Conservation (phyloP, 2,888 invertebrate species). For the Pandemis heparana region DNA sequence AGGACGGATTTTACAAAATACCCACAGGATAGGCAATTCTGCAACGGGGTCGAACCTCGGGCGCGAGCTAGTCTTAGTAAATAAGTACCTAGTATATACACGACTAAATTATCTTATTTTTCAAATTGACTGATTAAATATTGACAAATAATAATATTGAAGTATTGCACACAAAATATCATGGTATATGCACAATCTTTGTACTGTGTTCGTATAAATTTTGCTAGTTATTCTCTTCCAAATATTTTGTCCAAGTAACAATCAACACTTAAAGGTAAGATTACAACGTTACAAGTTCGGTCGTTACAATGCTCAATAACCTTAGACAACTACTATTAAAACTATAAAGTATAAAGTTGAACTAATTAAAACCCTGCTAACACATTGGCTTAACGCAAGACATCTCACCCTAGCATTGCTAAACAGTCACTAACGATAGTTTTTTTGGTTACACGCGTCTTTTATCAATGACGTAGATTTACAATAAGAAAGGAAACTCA, state of each 20-base stretch:
- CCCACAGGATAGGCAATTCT: background rate
- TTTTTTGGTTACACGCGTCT: slow-evolving; percentile 19
- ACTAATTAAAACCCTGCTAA: slow-evolving; percentile 13
- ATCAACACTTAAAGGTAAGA: slow-evolving; percentile 9
- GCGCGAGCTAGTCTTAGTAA: background rate
- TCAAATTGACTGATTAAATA: slow-evolving; percentile 41
- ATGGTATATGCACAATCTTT: slow-evolving; percentile 52
- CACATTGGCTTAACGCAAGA: slow-evolving; percentile 1
- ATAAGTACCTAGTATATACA: slow-evolving; percentile 24
- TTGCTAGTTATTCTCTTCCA: slow-evolving; percentile 34
- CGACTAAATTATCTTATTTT: slow-evolving; percentile 8
- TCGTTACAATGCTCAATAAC: slow-evolving; percentile 1
- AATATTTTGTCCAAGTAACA: background rate
- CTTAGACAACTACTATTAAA: slow-evolving; percentile 7
- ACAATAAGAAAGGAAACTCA: slow-evolving; percentile 7
- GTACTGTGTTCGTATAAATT: slow-evolving; percentile 49
- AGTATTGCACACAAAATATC: slow-evolving; percentile 60
- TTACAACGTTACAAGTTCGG: slow-evolving; percentile 1
- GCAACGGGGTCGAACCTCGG: background rate
- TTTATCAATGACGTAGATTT: background rate
- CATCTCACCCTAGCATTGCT: slow-evolving; percentile 12
- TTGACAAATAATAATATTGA: slow-evolving; percentile 45
- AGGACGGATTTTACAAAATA: background rate
- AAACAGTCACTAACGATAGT: slow-evolving; percentile 11
- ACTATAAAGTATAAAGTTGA: slow-evolving; percentile 17